phyloP scores from a whole-genome alignment of 2,797 vertebrate genomes.

The Oreochromis grahami region DNA sequence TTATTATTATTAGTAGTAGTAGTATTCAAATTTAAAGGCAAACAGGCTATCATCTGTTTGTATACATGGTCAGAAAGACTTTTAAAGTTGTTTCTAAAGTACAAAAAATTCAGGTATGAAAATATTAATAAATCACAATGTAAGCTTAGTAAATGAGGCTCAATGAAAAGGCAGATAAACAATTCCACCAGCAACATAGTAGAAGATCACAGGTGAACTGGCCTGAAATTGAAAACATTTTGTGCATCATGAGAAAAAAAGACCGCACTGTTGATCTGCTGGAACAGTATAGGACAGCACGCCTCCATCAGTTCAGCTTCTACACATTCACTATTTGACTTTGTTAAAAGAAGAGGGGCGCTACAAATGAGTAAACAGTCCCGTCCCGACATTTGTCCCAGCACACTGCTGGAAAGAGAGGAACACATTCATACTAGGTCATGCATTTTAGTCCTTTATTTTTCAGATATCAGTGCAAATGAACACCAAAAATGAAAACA shows the following conservation, averaged over 20 bases:
- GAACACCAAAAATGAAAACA: conserved; percentile 82
- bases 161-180: background rate
- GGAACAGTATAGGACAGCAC: background rate
- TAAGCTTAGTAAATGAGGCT: background rate
- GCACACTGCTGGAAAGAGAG: conserved; percentile 35
- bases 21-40: background rate
- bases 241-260: background rate
- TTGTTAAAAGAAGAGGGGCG: background rate
- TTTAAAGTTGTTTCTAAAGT: background rate
- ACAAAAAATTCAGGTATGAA: background rate
- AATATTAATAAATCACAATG: background rate
- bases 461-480: conserved; percentile 85
- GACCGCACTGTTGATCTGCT: background rate
- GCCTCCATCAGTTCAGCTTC: background rate
- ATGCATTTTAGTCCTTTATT: conserved; percentile 86
- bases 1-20: background rate
- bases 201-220: background rate
- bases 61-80: background rate
- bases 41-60: background rate
- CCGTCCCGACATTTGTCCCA: background rate
- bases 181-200: background rate
- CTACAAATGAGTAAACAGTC: background rate
- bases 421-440: conserved; percentile 59
- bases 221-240: background rate
- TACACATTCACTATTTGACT: background rate